Evolutionary conservation across 2,888 invertebrate genomes (phyloP), one percentile per base, ranked within the genome.

Genomic region (Bruchidius siliquastri): DNA sequence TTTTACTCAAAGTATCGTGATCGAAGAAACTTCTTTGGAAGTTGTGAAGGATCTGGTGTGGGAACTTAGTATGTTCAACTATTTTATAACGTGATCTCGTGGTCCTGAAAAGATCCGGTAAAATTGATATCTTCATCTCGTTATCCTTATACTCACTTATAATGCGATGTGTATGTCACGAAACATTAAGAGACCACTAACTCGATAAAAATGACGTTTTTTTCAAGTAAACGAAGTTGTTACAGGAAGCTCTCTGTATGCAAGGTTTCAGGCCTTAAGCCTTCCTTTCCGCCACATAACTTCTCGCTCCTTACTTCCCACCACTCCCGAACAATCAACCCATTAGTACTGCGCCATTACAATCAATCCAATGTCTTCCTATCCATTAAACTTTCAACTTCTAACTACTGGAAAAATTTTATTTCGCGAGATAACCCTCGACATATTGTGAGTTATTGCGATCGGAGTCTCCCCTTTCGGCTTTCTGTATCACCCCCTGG

Each of bases 361-460:
- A 72, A 76, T 76, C 76, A 74, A 76, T 76, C 71, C 30, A 73
- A 71, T 68, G 73, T 72, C 72, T 76, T 76, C 76, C 73, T 70
- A 72, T 69, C 74, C 74, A 76, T 74, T 76, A 73, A 76, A 74
- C 72, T 72, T 71, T 74, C 67, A 72, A 76, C 73, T 76, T 76
- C 74, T 74, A 76, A 76, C 74, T 76, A 72, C 69, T 72, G 75
- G 71, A 75, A 75, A 77, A 76, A 75, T 75, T 76, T 76, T 77
- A 75, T 72, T 77, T 76, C 26, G 68, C 72, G 30, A 74, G 77
- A 77, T 77, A 77, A 77, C 75, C 75, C 72, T 26, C 49, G 68
- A 72, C 76, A 76, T 76, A 74, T 76, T 77, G 76, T 77, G 75
- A 76, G 74, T 74, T 77, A 77, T 76, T 76, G 74, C 74, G 71